phyloP scores from a whole-genome alignment of 1,140 invertebrate genomes.

The Periplaneta americana region DNA sequence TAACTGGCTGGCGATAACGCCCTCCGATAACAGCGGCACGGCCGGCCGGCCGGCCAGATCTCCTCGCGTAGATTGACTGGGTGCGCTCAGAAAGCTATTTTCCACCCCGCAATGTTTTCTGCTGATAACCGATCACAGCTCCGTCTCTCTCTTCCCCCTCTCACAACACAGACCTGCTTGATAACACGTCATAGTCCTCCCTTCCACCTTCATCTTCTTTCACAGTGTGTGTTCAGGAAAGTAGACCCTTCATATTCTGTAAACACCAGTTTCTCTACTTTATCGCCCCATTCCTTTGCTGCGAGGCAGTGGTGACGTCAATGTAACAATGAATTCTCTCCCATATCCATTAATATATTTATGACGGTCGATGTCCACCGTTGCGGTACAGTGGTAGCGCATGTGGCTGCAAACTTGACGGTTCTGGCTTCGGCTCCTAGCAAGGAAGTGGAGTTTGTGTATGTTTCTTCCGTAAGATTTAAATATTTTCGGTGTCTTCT shows the following conservation, averaged over 20 bases:
- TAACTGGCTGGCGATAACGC: background rate
- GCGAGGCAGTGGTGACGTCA: no score
- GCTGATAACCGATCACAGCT: background rate
- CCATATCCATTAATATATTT: no score
- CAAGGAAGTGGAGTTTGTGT: no score
- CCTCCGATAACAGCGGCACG: background rate
- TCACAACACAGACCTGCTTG: background rate
- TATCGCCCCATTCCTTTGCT: background rate
- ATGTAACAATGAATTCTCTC: no score
- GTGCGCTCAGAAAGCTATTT: background rate
- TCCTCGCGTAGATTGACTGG: background rate
- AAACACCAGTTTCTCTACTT: background rate
- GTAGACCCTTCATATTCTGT: background rate
- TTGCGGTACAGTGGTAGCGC: no score
- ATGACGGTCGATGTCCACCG: no score
- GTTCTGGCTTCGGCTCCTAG: no score
- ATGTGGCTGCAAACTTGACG: no score
- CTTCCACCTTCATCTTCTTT: background rate
- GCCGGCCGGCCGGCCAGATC: background rate
- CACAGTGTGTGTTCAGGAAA: background rate
- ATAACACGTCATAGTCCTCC: background rate
- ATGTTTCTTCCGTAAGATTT: no score
- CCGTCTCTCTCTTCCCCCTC: background rate
- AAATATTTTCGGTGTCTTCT: no score
- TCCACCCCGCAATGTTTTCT: background rate